Percentiles rank a stretch among this genome's conserved stretches.
Conservation (phyloP, 2,113 vertebrate genomes). For the Ciconia boyciana region DNA sequence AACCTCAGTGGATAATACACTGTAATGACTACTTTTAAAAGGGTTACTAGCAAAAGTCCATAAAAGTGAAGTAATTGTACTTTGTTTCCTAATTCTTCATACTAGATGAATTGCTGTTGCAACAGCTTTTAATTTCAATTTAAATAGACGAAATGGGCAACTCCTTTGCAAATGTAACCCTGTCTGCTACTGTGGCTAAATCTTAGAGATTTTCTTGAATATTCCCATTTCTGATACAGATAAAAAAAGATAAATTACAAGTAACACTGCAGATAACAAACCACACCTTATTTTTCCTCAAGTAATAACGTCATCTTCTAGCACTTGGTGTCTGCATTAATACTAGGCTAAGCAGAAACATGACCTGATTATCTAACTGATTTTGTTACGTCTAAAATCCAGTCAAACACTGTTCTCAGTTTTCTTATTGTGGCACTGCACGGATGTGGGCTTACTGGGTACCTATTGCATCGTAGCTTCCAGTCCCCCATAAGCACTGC, state of each 20-base stretch:
- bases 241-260: not conserved
- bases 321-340: not conserved
- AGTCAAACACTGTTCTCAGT: not conserved
- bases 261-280: not conserved
- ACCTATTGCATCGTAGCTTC: not conserved
- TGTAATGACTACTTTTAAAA: not conserved
- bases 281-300: not conserved
- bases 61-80: not conserved
- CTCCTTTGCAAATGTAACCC: not conserved
- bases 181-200: not conserved
- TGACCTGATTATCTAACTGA: not conserved
- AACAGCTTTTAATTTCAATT: constrained; percentile 1
- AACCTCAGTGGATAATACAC: not conserved
- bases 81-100: not conserved
- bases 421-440: not conserved
- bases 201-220: not conserved
- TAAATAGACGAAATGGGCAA: not conserved
- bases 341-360: not conserved
- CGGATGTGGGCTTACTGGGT: not conserved
- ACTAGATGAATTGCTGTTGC: not conserved
- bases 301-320: not conserved
- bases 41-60: not conserved
- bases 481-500: not conserved
- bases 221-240: not conserved
- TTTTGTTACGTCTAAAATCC: not conserved